A percentile compares a stretch with the other conserved stretches of the same genome.
These are phyloP conservation scores for Molanna angustata DNA, from an alignment of 2,888 invertebrate species.

Conservation along the genomic window DNA sequence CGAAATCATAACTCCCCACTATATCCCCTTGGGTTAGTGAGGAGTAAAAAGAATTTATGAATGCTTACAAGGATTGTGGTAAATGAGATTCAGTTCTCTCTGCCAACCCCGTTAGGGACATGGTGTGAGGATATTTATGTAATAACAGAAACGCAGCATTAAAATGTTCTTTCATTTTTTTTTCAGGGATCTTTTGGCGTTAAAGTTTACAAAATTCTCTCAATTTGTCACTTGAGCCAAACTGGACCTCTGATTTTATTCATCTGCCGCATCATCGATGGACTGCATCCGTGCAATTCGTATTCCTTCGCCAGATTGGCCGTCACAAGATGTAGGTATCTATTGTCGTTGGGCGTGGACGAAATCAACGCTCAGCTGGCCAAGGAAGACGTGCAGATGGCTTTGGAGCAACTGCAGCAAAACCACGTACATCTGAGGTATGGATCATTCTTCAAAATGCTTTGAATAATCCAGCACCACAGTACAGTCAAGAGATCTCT, in stretches of 20 bases:
- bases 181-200: slow-evolving; percentile 66
- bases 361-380: slow-evolving; percentile 63
- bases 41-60: too few species aligned
- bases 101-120: neutral
- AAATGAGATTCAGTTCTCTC: neutral
- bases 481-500: too few species aligned
- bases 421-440: slow-evolving; percentile 61
- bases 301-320: slow-evolving; percentile 63
- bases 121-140: too few species aligned
- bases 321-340: slow-evolving; percentile 63
- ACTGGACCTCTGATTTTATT: slow-evolving; percentile 73
- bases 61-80: too few species aligned
- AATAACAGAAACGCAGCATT: neutral
- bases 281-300: slow-evolving; percentile 56
- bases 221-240: slow-evolving; percentile 66
- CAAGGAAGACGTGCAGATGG: slow-evolving; percentile 65
- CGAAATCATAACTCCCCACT: too few species aligned
- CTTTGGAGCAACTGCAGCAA: slow-evolving; percentile 60
- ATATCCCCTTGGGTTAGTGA: too few species aligned
- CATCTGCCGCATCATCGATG: slow-evolving; percentile 64
- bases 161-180: neutral
- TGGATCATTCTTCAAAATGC: too few species aligned
- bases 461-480: too few species aligned
- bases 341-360: slow-evolving; percentile 61
- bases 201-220: slow-evolving; percentile 66